phyloP scores from a whole-genome alignment of 2,797 vertebrate species.

The Pempheris klunzingeri region DNA sequence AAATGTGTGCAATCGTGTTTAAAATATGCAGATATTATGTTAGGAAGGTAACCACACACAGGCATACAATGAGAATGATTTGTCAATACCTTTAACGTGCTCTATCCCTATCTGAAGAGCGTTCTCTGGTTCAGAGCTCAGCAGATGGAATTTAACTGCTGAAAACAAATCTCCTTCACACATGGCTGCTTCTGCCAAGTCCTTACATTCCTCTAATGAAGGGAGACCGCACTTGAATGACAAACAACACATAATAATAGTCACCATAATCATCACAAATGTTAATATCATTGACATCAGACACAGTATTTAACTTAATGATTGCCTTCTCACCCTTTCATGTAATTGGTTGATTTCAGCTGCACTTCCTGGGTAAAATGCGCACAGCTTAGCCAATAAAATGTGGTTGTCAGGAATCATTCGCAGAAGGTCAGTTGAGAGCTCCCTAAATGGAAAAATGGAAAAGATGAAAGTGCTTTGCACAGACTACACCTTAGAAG shows the following conservation, averaged over 20 bases:
- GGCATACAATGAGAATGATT: background rate
- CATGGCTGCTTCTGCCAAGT: slow-evolving; percentile 84
- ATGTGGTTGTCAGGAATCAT: slow-evolving; percentile 92
- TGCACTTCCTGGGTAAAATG: slow-evolving; percentile 90
- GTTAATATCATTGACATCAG: background rate
- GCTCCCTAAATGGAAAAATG: slow-evolving; percentile 86
- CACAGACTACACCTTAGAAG: background rate
- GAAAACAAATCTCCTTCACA: slow-evolving; percentile 87
- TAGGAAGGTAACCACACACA: background rate
- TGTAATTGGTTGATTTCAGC: slow-evolving; percentile 91
- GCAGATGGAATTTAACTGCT: slow-evolving; percentile 90
- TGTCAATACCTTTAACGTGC: slow-evolving; percentile 91
- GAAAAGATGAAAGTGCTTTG: background rate
- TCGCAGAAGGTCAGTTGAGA: slow-evolving; percentile 90
- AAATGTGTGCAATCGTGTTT: background rate
- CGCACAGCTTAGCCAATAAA: slow-evolving; percentile 92
- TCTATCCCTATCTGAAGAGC: slow-evolving; percentile 90
- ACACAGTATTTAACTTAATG: background rate
- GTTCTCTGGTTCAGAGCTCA: slow-evolving; percentile 92
- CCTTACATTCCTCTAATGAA: slow-evolving; percentile 87
- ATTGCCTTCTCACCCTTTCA: slow-evolving; percentile 83
- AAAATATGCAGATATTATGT: background rate
- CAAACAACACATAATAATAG: slow-evolving; percentile 17
- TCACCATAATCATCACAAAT: background rate
- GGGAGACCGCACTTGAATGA: slow-evolving; percentile 91